A percentile compares a stretch with the other conserved stretches of the same genome.
Conservation (phyloP, 2,797 vertebrate genomes). For the Meriones psammophilus region DNA sequence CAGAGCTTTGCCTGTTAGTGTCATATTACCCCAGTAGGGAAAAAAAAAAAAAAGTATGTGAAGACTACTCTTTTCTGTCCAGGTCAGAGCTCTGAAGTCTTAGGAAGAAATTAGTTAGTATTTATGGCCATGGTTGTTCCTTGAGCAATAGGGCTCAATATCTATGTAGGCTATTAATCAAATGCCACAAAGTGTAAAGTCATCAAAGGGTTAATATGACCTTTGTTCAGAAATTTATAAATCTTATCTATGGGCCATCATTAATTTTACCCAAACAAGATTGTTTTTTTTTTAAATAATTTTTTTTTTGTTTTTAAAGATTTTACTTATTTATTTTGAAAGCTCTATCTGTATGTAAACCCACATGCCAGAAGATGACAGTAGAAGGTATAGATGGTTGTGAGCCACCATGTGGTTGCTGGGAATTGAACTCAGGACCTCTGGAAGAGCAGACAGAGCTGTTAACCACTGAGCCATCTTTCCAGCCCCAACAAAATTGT, state of each 20-base stretch:
- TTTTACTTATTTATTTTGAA: too few relatives aligned
- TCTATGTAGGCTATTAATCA: neutral
- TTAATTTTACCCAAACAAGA: conserved; percentile 38
- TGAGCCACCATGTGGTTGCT: too few relatives aligned
- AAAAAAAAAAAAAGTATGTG: neutral
- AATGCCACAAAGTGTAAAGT: conserved; percentile 6
- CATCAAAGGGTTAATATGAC: neutral
- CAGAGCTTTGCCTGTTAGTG: conserved; percentile 64
- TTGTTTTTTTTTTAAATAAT: neutral
- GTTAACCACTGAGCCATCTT: too few relatives aligned
- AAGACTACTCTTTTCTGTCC: neutral
- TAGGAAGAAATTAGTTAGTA: neutral
- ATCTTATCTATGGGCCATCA: neutral
- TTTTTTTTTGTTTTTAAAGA: too few relatives aligned
- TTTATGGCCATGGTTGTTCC: neutral
- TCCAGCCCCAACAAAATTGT: too few relatives aligned
- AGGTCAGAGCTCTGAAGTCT: neutral
- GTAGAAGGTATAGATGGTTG: too few relatives aligned
- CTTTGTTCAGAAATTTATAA: neutral
- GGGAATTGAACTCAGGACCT: too few relatives aligned
- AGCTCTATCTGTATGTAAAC: too few relatives aligned
- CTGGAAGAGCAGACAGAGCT: too few relatives aligned
- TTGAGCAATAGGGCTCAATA: neutral
- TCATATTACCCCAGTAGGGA: conserved; percentile 58
- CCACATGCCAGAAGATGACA: too few relatives aligned